Evolutionary conservation across 1,140 invertebrate species (phyloP), one percentile per base, ranked within the genome.

Genomic region (Brachionus sp.): DNA sequence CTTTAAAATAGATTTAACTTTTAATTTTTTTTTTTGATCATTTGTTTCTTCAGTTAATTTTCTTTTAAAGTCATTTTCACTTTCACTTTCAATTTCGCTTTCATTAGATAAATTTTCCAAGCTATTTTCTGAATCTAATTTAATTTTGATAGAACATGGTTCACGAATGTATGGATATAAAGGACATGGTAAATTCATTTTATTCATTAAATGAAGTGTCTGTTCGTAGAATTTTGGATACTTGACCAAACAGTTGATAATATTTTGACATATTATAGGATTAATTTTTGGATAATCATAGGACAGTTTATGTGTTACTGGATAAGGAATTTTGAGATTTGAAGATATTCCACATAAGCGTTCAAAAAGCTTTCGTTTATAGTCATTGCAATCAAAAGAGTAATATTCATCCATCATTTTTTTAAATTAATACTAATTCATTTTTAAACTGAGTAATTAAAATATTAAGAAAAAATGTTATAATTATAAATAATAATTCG

Each of bases 161-260:
- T 75, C 70, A 37, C 77, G 19, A n/a, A 80, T 16, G 16, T 25
- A 57, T 10, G 77, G 77, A 39, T 29, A 91, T 90, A 97, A 96
- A n/a, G 95, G 95, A 83, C 92, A 91, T 42, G 93, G 93, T 62
- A 97, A 87, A 88, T 93, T 94, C 95, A 98, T 96, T 90, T 93
- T 95, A 87, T 97, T 97, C 95, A 97, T 97, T 37, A 98, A 90
- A 91, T 97, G 95, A 68, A 97, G 87, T 5, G 94, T 93, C 89
- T 93, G 95, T 25, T 91, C 92, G 87, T 97, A 97, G 88, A 97
- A 94, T 23, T 46, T 44, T 9, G 80, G 80, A 42, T 50, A 66
- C n/a, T 50, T 53, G 3, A 82, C 13, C 10, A 82, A 66, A 33
- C 44, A 35, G 35, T 33, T 70, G 13, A 37, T 50, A 2, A 82